phyloP scores from a whole-genome alignment of 1,140 invertebrate species.

The Procambarus clarkii region DNA sequence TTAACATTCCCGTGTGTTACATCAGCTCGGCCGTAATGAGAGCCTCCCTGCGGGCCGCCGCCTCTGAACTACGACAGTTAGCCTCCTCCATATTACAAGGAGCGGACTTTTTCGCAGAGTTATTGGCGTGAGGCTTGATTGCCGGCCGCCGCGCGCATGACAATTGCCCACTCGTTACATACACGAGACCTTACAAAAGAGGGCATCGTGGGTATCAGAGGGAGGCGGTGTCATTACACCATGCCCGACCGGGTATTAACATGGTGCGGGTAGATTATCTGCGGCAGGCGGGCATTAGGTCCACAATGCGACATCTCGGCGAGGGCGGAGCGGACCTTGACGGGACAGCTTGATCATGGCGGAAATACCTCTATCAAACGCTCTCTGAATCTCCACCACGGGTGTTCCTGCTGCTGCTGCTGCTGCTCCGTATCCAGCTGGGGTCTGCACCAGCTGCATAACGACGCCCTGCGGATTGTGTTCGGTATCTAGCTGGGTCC shows the following conservation, averaged over 20 bases:
- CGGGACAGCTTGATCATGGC: not conserved
- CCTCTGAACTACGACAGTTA: not conserved
- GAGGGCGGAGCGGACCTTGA: slow-evolving; percentile 11
- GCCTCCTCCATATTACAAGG: not conserved
- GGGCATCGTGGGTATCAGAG: not conserved
- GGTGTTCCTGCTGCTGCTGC: not conserved
- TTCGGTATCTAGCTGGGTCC: not conserved
- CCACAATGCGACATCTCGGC: slow-evolving; percentile 5
- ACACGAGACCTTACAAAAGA: not conserved
- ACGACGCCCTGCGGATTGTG: not conserved
- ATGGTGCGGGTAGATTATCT: slow-evolving; percentile 23
- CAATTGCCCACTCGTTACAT: not conserved
- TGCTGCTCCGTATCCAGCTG: not conserved
- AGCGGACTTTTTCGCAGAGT: not conserved
- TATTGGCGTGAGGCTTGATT: not conserved
- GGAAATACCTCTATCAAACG: slow-evolving; percentile 57
- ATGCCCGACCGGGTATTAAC: slow-evolving; percentile 3
- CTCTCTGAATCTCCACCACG: slow-evolving; percentile 32
- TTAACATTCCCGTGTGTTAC: no score
- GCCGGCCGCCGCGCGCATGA: not conserved
- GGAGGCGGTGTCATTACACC: not conserved
- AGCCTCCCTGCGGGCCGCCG: no score
- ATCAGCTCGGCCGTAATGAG: no score
- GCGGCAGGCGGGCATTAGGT: slow-evolving; percentile 1
- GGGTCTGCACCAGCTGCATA: not conserved